Percentiles rank a stretch among this genome's conserved stretches.
Conservation (phyloP, 1,140 invertebrate genomes). For the Cataglyphis hispanica region DNA sequence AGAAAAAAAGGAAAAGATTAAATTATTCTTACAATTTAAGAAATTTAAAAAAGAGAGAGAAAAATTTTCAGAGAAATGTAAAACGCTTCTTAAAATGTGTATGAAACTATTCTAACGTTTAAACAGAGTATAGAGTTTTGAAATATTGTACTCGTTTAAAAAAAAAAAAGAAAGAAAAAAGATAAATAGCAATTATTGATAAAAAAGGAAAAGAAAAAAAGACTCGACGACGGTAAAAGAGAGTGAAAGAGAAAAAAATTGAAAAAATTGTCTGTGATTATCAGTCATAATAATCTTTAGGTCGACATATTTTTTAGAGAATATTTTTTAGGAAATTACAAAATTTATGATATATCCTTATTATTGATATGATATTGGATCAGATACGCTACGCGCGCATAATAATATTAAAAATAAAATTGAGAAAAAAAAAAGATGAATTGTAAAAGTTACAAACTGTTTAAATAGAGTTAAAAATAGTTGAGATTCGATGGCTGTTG, state of each 20-base stretch:
- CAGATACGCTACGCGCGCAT: conserved; percentile 80
- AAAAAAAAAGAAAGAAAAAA: conserved; percentile 42
- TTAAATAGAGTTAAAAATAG: conserved; percentile 83
- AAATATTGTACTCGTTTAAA: conserved; percentile 79
- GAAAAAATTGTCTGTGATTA: conserved; percentile 86
- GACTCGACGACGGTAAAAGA: conserved; percentile 69
- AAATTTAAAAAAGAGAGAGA: conserved; percentile 39
- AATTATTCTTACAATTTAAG: conserved; percentile 57
- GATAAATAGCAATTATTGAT: conserved; percentile 64
- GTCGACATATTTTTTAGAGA: conserved; percentile 86
- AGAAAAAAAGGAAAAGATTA: conserved; percentile 5
- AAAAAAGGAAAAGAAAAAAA: neutral
- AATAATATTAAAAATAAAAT: conserved; percentile 76
- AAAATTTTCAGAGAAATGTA: conserved; percentile 73
- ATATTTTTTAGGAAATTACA: conserved; percentile 87
- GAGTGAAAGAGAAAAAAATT: conserved; percentile 80
- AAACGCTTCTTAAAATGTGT: conserved; percentile 80
- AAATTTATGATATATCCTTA: conserved; percentile 86
- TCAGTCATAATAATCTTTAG: conserved; percentile 87
- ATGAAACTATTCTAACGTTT: conserved; percentile 79
- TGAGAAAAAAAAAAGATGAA: conserved; percentile 66
- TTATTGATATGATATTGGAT: conserved; percentile 85
- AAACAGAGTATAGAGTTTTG: conserved; percentile 78
- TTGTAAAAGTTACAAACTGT: conserved; percentile 80
- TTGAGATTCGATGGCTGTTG: conserved; percentile 85